Evolutionary conservation across 2,888 invertebrate genomes (phyloP), one percentile per base, ranked within the genome.

Genomic region (Melinaea menophilus): DNA sequence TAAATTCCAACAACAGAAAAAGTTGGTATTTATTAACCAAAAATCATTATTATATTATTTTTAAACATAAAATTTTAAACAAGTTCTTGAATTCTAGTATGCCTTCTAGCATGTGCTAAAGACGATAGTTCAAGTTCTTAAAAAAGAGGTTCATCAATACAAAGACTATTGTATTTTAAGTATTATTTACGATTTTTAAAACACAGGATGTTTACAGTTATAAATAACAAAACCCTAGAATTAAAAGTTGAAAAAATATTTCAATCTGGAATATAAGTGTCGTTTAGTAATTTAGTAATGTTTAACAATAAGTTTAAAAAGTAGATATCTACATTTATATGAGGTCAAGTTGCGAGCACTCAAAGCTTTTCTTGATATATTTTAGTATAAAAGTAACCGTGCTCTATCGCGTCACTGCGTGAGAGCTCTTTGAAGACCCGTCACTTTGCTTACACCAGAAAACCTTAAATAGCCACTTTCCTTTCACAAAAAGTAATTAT

Each of bases 81-180:
- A 1, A 41, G 7, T 41, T 9, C 9, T 41, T 41, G 41, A 51
- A 31, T 11, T 51, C 22, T 31, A 2, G 31, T 3, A 31, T 51
- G 31, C 22, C 22, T 22, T 51, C 31, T 7, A 51, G 51, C 72
- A 70, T 64, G 73, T 72, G 67, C 72, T 70, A 64, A 62, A 69
- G 69, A 70, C 70, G 70, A 69, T 70, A 71, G 71, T 58, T 62
- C 61, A 62, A 47, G 56, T 58, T 55, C 64, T 62, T 58, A 47
- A 59, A 56, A 54, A 35, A 60, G 58, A 61, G 59, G 64, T 67
- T 62, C 60, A 56, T 62, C 41, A 60, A 67, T 67, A 64, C 31
- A 7, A 31, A 7, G 56, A 56, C 59, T 58, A 48, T 33, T 37
- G 45, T 37, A 46, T 58, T 58, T 55, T 45, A n/a, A 41, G 34